phyloP scores from a whole-genome alignment of 2,113 vertebrate species.

The Alligator mississippiensis region DNA sequence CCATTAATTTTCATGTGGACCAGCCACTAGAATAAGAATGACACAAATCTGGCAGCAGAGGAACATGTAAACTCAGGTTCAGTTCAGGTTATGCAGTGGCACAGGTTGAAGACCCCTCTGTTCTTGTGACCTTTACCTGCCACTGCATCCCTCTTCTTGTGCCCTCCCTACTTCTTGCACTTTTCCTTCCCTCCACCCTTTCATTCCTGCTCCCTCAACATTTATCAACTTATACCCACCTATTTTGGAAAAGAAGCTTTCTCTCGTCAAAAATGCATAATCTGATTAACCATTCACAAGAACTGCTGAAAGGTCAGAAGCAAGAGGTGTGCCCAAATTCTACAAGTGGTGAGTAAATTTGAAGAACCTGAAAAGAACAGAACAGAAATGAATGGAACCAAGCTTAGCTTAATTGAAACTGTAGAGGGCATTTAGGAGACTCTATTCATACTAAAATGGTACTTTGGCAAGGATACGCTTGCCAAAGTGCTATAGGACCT shows the following conservation, averaged over 20 bases:
- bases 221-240: neutral
- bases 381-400: neutral
- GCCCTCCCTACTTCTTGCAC: neutral
- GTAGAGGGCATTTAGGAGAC: neutral
- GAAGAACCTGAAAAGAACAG: neutral
- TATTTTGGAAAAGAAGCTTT: neutral
- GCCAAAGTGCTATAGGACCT: neutral
- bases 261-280: neutral
- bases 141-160: neutral
- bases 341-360: neutral
- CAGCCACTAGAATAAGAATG: neutral
- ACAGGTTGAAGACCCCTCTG: neutral
- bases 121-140: neutral
- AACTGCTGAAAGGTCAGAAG: neutral
- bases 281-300: neutral
- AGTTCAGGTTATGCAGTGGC: no score
- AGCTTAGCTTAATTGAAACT: neutral
- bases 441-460: neutral
- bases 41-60: neutral
- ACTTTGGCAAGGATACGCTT: neutral
- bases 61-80: neutral
- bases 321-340: neutral
- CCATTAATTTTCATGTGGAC: constrained; percentile 38
- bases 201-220: neutral
- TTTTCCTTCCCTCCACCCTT: neutral